These are phyloP conservation scores for Tolmerus cingulatus DNA, from an alignment of 2,888 invertebrate genomes.

Conservation along the genomic window DNA sequence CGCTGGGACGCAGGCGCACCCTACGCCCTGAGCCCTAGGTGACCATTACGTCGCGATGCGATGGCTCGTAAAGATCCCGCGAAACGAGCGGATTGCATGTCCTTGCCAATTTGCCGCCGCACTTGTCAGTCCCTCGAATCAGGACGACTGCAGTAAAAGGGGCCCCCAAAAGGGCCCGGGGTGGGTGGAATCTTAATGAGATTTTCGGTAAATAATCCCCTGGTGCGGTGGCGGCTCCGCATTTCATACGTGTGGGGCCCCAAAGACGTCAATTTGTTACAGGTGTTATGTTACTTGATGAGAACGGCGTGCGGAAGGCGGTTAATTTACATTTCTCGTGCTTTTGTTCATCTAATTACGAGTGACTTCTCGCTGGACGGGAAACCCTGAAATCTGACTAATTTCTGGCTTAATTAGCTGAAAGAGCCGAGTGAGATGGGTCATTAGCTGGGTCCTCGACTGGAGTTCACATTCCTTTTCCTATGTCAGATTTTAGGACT, in stretches of 20 bases:
- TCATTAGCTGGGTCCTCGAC: not conserved
- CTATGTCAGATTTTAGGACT: not conserved
- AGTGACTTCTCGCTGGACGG: not conserved
- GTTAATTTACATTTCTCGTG: not conserved
- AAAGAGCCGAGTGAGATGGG: not conserved
- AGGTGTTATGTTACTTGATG: not conserved
- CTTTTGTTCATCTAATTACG: constrained; percentile 13
- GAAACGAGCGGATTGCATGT: not conserved
- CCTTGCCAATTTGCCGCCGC: not conserved
- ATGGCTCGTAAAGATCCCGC: not conserved
- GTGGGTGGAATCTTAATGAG: not conserved
- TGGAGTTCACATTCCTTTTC: not conserved
- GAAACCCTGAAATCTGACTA: not conserved
- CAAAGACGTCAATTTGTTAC: not conserved
- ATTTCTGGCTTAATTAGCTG: constrained; percentile 1
- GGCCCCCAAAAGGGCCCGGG: not conserved
- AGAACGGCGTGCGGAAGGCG: not conserved
- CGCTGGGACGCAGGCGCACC: not conserved
- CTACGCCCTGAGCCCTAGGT: not conserved
- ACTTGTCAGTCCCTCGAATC: not conserved
- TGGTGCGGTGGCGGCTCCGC: not conserved
- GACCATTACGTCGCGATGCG: not conserved
- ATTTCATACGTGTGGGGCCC: not conserved
- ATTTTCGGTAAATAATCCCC: not conserved
- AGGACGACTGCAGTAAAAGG: not conserved